Conservation (phyloP, 1,140 invertebrate genomes). For the Telenomus remus region DNA sequence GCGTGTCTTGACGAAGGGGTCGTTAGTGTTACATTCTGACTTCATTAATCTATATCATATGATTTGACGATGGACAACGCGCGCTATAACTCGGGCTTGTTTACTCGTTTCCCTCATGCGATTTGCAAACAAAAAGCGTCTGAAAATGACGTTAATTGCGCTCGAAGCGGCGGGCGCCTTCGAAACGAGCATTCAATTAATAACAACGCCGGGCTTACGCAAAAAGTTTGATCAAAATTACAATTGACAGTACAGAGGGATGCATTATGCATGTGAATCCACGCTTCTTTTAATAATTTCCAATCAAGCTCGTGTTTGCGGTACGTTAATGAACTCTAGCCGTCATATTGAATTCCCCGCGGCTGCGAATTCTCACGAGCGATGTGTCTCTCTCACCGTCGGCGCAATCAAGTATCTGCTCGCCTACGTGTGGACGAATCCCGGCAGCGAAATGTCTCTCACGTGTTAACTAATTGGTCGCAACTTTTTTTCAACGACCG, state of each 20-base stretch:
- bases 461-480: conserved; percentile 48
- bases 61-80: conserved; percentile 21
- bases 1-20: conserved; percentile 31
- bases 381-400: conserved; percentile 18
- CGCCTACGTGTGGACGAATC: conserved; percentile 26
- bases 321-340: conserved; percentile 47
- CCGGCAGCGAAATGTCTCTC: conserved; percentile 25
- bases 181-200: background rate
- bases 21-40: conserved; percentile 25
- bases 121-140: conserved; percentile 6
- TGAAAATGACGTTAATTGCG: conserved; percentile 8
- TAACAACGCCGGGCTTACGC: background rate
- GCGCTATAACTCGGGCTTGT: conserved; percentile 15
- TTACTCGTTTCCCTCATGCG: conserved; percentile 12
- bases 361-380: conserved; percentile 35
- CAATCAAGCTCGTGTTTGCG: conserved; percentile 29
- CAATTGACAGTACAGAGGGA: conserved; percentile 11
- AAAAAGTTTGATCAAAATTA: conserved; percentile 25
- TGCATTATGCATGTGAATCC: conserved; percentile 32
- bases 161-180: too few species aligned
- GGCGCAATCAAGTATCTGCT: conserved; percentile 21
- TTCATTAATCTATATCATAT: conserved; percentile 45
- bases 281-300: conserved; percentile 34
- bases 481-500: conserved; percentile 16
- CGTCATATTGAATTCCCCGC: conserved; percentile 41